phyloP scores from a whole-genome alignment of 2,888 invertebrate species.

The Tiphia femorata region DNA sequence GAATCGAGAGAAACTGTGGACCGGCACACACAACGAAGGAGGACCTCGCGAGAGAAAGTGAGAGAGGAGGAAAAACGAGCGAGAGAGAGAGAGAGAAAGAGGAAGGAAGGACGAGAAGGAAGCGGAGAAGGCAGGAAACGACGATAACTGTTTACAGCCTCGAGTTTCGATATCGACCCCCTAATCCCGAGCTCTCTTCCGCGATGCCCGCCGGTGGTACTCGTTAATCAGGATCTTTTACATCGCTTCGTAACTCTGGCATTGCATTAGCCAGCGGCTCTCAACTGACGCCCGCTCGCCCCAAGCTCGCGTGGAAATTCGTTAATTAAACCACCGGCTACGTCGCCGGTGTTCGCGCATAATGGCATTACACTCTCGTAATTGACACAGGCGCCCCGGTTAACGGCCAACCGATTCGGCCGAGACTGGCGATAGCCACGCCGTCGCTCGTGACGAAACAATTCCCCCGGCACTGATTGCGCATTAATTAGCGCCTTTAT shows the following conservation, averaged over 20 bases:
- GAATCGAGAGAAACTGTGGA: too few species aligned
- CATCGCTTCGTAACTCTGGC: slow-evolving; percentile 6
- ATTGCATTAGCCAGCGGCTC: slow-evolving; percentile 13
- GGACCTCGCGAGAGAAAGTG: too few species aligned
- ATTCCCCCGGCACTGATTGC: slow-evolving; percentile 32
- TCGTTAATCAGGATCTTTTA: slow-evolving; percentile 22
- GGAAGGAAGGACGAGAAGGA: background rate
- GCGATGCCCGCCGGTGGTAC: background rate
- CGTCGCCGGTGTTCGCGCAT: background rate
- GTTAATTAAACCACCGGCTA: slow-evolving; percentile 30
- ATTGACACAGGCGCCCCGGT: slow-evolving; percentile 29
- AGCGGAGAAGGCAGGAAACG: slow-evolving; percentile 4
- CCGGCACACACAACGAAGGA: too few species aligned
- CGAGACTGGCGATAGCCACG: slow-evolving; percentile 4
- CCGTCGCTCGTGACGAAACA: slow-evolving; percentile 31
- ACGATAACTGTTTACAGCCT: background rate
- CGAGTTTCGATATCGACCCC: slow-evolving; percentile 9
- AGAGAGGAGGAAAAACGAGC: too few species aligned
- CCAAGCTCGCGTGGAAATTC: slow-evolving; percentile 17
- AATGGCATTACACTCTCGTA: slow-evolving; percentile 32
- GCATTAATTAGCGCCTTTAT: slow-evolving; percentile 20
- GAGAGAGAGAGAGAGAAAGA: too few species aligned
- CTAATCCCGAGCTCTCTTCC: slow-evolving; percentile 12
- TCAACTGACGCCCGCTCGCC: slow-evolving; percentile 7
- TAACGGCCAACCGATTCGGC: slow-evolving; percentile 7